phyloP scores from a whole-genome alignment of 2,888 invertebrate species.

The Himalopsyche kuldschensis region DNA sequence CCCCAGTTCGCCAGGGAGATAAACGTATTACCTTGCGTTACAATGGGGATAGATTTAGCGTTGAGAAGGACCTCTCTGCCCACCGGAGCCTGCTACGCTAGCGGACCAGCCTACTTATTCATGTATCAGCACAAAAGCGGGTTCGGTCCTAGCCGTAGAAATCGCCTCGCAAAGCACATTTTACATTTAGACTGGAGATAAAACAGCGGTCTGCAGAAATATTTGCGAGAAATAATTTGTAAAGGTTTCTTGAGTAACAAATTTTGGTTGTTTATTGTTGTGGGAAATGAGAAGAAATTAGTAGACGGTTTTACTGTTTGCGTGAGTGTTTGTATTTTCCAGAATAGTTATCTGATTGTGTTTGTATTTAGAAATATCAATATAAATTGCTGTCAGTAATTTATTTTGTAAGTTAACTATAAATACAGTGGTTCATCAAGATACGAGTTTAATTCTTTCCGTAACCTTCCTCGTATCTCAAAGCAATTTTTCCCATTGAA shows the following conservation, averaged over 20 bases:
- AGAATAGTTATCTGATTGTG: no score
- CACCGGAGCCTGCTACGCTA: no score
- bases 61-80: neutral
- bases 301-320: neutral
- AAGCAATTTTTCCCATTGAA: no score
- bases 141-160: neutral
- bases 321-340: no score
- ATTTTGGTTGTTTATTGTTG: neutral
- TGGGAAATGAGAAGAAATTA: neutral
- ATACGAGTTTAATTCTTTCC: no score
- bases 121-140: slow-evolving; percentile 28
- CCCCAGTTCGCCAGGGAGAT: neutral
- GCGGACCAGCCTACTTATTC: slow-evolving; percentile 14
- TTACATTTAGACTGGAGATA: neutral
- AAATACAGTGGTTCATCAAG: no score
- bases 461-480: no score
- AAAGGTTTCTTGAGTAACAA: no score
- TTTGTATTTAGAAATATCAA: no score
- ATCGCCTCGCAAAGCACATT: slow-evolving; percentile 21
- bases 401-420: no score
- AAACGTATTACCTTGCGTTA: slow-evolving; percentile 26
- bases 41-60: slow-evolving; percentile 20
- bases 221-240: neutral
- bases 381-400: no score
- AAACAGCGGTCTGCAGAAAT: neutral